Evolutionary conservation across 1,140 invertebrate species (phyloP), one percentile per base, ranked within the genome.

Genomic region (Micrasema minimum): DNA sequence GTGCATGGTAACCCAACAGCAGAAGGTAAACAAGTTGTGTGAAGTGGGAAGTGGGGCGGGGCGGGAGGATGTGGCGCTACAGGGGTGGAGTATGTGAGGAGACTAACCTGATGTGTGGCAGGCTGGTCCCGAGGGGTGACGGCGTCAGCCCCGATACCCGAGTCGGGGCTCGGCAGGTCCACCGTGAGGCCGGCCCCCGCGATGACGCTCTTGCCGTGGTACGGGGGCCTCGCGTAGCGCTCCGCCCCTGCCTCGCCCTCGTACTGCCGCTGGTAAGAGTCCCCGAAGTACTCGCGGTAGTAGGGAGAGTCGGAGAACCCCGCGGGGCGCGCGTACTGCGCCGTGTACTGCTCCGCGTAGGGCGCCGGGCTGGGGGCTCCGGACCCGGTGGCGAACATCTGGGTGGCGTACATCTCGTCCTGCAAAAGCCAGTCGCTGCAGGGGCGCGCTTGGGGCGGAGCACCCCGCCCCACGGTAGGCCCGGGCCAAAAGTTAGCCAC

Each of bases 161-260:
- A 94, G 81, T 96, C 94, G 1, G 95, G 94, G 68, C 94, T 96
- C 0, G 94, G 94, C 74, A 97, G 87, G 83, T 97, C 95, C 75
- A 96, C 94, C 4, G 93, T 95, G 43, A 96, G 88, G 3, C 92
- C 93, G 37, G 90, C 89, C 9, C 85, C 73, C 11, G 74, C 81
- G 66, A 85, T 85, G 64, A 85, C 83, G 68, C 83, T 82, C 77
- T 85, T 85, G 16, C 65, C 65, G 76, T 85, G 83, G 74, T 84
- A 84, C 35, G 82, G 81, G 26, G 82, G 81, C 43, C 81, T 79
- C 22, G 80, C 80, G 71, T 85, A 85, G 66, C 83, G 78, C 68
- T 85, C 83, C 37, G 80, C 78, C 35, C 80, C 78, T 72, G 81
- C 81, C 9, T 80, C 78, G 48, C 80, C 82, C 48, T 77, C 79